These are phyloP conservation scores for Drosophila lacteicornis DNA, from an alignment of 1,140 invertebrate genomes.

Conservation along the genomic window DNA sequence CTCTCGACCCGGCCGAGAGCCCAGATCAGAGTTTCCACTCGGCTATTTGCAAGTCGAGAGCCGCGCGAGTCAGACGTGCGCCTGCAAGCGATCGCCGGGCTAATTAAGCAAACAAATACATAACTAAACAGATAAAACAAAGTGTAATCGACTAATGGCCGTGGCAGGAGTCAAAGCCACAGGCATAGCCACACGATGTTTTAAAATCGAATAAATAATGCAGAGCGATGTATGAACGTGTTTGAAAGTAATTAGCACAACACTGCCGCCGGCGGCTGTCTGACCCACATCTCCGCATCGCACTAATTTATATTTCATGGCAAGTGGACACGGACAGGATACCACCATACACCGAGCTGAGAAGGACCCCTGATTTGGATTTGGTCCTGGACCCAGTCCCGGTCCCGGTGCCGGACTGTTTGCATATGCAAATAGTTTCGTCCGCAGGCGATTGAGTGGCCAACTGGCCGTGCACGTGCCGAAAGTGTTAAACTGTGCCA, in stretches of 20 bases:
- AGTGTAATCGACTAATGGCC: constrained; percentile 64
- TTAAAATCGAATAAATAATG: constrained; percentile 31
- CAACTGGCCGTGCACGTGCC: constrained; percentile 34
- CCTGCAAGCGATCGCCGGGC: constrained; percentile 19
- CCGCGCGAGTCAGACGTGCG: constrained; percentile 60
- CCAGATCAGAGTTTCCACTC: constrained; percentile 34
- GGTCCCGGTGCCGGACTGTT: constrained; percentile 6
- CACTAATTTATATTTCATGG: constrained; percentile 55
- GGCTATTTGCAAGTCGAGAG: constrained; percentile 75
- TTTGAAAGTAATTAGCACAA: constrained; percentile 42
- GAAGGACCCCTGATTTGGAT: constrained; percentile 11
- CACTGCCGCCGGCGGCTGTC: constrained; percentile 6
- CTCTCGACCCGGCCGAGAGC: constrained; percentile 36
- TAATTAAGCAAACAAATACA: not conserved
- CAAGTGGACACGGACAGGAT: constrained; percentile 21
- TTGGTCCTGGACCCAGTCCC: not conserved
- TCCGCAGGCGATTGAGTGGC: constrained; percentile 36
- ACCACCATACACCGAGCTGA: not conserved
- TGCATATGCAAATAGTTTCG: constrained; percentile 51
- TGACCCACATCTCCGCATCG: constrained; percentile 40
- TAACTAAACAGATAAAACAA: constrained; percentile 33
- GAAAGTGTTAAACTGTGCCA: constrained; percentile 62
- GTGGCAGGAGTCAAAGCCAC: constrained; percentile 44
- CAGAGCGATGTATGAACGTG: constrained; percentile 11
- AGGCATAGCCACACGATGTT: constrained; percentile 1